phyloP scores from a whole-genome alignment of 1,140 invertebrate species.

The Drosophila pallidifrons region DNA sequence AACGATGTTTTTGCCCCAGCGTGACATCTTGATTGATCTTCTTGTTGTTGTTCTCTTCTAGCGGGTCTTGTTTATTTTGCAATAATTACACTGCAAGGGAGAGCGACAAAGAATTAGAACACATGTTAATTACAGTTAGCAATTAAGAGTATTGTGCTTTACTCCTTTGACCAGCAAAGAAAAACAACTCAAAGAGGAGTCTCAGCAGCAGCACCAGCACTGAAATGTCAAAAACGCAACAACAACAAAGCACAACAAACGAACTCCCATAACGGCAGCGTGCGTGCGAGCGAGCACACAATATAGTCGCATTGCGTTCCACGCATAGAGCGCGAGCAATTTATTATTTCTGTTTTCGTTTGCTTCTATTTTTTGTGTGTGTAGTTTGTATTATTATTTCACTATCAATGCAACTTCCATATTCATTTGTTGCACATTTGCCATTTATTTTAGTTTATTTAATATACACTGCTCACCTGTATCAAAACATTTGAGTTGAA shows the following conservation, averaged over 20 bases:
- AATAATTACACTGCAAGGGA: conserved; percentile 46
- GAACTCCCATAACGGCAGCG: conserved; percentile 39
- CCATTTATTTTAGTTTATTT: no score
- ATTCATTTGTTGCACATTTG: conserved; percentile 60
- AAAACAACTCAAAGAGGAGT: conserved; percentile 32
- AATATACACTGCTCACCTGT: conserved; percentile 56
- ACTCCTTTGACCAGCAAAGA: conserved; percentile 5
- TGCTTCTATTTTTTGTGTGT: neutral
- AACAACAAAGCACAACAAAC: conserved; percentile 77
- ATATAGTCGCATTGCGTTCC: conserved; percentile 37
- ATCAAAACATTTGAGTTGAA: conserved; percentile 62
- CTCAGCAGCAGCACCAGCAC: conserved; percentile 16
- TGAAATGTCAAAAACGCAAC: conserved; percentile 50
- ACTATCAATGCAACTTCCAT: conserved; percentile 49
- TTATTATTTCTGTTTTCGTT: conserved; percentile 28
- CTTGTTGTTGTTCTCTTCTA: conserved; percentile 30
- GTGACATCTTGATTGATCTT: conserved; percentile 85
- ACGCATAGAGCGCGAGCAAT: conserved; percentile 45
- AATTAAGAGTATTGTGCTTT: neutral
- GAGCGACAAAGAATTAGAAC: neutral
- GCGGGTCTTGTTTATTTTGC: conserved; percentile 38
- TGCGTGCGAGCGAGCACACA: conserved; percentile 72
- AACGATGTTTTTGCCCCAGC: conserved; percentile 88
- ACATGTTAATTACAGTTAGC: conserved; percentile 22
- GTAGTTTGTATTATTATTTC: conserved; percentile 14